These are phyloP conservation scores for Drosophila anceps DNA, from an alignment of 2,888 invertebrate species.

Conservation along the genomic window DNA sequence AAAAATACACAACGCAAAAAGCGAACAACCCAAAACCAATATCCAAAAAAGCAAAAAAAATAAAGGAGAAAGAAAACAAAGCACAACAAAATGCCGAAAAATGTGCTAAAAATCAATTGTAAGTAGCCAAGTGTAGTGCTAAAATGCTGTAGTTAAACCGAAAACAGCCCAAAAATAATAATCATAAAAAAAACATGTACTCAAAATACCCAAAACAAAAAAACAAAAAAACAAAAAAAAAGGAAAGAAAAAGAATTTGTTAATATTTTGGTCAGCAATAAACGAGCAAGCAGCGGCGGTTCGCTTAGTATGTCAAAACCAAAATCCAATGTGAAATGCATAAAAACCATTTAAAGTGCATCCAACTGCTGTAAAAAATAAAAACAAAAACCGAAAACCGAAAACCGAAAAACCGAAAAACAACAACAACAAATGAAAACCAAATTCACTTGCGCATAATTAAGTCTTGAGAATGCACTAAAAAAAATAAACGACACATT, in stretches of 20 bases:
- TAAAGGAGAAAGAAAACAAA: slow-evolving; percentile 11
- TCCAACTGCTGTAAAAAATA: slow-evolving; percentile 20
- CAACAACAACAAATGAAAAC: not conserved
- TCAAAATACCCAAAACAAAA: not conserved
- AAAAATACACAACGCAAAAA: slow-evolving; percentile 4
- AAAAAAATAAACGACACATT: slow-evolving; percentile 27
- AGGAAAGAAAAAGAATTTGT: not conserved
- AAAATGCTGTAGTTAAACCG: slow-evolving; percentile 18
- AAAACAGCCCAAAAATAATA: slow-evolving; percentile 6
- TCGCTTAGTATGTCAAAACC: slow-evolving; percentile 60
- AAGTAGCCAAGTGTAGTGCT: slow-evolving; percentile 52
- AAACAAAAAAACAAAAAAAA: too few species aligned
- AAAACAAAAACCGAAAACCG: too few species aligned
- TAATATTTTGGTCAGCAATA: slow-evolving; percentile 43
- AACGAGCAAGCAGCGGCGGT: slow-evolving; percentile 4
- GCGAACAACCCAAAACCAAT: not conserved
- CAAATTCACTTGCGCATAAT: slow-evolving; percentile 14
- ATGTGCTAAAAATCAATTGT: slow-evolving; percentile 80
- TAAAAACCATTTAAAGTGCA: slow-evolving; percentile 28
- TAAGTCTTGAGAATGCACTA: slow-evolving; percentile 32
- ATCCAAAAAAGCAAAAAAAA: not conserved
- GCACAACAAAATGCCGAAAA: slow-evolving; percentile 29
- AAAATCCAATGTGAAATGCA: slow-evolving; percentile 37
- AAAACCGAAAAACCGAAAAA: not conserved
- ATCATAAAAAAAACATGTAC: not conserved